Evolutionary conservation across 2,797 vertebrate species (phyloP), one percentile per base, ranked within the genome.

Genomic region (Percopsis omiscomaycus): DNA sequence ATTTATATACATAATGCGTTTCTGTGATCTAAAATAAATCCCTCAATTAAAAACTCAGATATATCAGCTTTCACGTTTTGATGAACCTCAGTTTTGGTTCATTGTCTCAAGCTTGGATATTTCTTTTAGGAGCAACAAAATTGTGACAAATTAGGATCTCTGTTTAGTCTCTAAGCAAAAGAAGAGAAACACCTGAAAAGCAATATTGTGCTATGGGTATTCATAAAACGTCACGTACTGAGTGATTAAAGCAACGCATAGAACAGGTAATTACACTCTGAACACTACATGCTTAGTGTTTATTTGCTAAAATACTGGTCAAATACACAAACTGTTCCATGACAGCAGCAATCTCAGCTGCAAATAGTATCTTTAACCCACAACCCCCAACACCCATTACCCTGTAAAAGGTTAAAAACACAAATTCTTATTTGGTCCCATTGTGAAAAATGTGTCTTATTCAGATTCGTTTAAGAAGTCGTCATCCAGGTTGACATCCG

Each of bases 401-500:
- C 47, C 3, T 50, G 48, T 50, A 14, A 6, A 14, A 3, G 5
- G n/a, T 5, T 47, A 45, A 2, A 47, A 5, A 32, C 3, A 32
- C 2, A 32, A 3, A 32, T 32, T 50, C 5, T 70, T 59, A 13
- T 79, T 80, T 83, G 73, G 73, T 82, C 71, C 53, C 42, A 59
- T 63, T 58, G 10, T 30, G 15, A 52, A 67, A 45, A 8, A 11
- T 52, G n/a, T 3, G n/a, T 3, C 9, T 54, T 55, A 37, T 13
- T 46, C 42, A 30, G 90, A 95, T 50, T 97, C 92, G 64, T 91
- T 92, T 82, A 94, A 84, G 80, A 97, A 95, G 47, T 98, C 96
- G 46, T 98, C 96, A 64, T 98, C 96, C 69, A 98, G 87, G 84
- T 94, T 95, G 74, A 98, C 90, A 60, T 96, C 95, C 75, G 94